Evolutionary conservation across 2,113 vertebrate genomes (phyloP).

Genomic region (Chloropsis hardwickii): DNA sequence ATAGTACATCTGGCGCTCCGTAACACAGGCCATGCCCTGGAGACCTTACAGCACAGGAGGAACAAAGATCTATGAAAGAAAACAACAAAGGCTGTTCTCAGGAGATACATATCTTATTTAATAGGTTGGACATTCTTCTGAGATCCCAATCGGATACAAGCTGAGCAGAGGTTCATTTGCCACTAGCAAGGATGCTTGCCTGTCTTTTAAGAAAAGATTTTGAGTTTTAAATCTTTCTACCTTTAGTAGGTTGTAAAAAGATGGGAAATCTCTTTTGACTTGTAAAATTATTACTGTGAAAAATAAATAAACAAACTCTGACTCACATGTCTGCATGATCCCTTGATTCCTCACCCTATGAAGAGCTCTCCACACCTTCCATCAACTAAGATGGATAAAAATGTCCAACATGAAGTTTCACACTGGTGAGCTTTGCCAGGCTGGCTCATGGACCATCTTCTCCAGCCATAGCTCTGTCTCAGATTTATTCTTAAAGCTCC

Average conservation of each 20-base stretch:
- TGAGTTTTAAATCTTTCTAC: neutral
- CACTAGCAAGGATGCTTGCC: neutral
- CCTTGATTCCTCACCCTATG: neutral
- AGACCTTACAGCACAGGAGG: neutral
- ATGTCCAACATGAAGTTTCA: neutral
- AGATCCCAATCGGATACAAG: neutral
- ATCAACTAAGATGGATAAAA: neutral
- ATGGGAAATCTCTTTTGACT: neutral
- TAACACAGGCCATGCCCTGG: neutral
- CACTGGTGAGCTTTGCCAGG: neutral
- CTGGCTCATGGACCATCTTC: neutral
- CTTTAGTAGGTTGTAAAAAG: neutral
- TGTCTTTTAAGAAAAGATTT: neutral
- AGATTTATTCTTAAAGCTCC: neutral
- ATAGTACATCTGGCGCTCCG: neutral
- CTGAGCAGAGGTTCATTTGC: neutral
- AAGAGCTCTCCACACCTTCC: neutral
- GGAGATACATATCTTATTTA: slow-evolving; percentile 39
- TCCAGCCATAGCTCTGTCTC: neutral
- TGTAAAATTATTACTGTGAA: neutral
- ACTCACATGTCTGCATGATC: fast-evolving
- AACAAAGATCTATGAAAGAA: slow-evolving; percentile 5
- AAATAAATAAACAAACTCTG: neutral
- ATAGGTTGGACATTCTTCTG: slow-evolving; percentile 3
- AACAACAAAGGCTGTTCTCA: slow-evolving; percentile 28